Percentiles rank a stretch among this genome's conserved stretches.
These are phyloP conservation scores for Lophochroa leadbeateri DNA, from an alignment of 2,113 vertebrate species.

Conservation along the genomic window DNA sequence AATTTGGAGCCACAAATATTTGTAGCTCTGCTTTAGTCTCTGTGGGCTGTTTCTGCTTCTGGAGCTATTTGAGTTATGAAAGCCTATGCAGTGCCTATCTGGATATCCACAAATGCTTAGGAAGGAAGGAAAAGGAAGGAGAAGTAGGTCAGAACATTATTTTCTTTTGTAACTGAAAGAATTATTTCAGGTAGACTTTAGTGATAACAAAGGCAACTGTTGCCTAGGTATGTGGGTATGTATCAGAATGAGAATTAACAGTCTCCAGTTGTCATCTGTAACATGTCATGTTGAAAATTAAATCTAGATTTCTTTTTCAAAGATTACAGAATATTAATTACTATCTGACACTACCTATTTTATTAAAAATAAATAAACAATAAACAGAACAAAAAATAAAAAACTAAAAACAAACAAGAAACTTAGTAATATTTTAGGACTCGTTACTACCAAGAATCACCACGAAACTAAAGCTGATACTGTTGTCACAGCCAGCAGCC, in stretches of 20 bases:
- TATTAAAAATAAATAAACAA: neutral
- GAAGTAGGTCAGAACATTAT: neutral
- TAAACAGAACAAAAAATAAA: neutral
- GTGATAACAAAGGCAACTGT: neutral
- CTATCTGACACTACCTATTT: neutral
- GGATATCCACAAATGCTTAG: neutral
- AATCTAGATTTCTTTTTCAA: neutral
- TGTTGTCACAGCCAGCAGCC: neutral
- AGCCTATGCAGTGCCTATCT: neutral
- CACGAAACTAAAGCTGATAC: neutral
- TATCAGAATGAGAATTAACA: neutral
- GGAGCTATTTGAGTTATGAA: neutral
- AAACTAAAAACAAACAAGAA: accelerated
- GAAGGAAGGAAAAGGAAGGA: neutral
- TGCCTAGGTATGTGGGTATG: neutral
- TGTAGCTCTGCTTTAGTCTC: neutral
- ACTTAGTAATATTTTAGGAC: neutral
- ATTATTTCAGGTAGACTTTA: neutral
- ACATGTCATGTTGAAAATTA: neutral
- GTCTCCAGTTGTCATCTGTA: neutral
- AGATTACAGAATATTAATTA: neutral
- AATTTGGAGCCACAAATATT: neutral
- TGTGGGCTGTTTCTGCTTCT: neutral
- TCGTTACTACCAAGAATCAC: neutral
- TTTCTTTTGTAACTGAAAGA: neutral